Evolutionary conservation across 2,797 vertebrate genomes (phyloP), one percentile per base, ranked within the genome.

Genomic region (Limosa lapponica): DNA sequence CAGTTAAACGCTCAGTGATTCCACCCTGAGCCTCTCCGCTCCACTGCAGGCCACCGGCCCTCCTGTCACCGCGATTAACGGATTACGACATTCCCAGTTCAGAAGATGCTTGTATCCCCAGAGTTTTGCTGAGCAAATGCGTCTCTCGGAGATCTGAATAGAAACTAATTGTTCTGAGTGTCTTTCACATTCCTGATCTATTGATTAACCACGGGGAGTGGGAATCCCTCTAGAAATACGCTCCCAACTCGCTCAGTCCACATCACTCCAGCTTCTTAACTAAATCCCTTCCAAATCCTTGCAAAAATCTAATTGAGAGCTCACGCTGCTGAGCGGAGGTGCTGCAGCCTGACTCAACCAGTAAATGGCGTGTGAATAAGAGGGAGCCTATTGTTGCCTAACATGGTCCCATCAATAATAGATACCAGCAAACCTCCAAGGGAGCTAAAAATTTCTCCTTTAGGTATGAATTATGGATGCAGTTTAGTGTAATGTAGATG

Each of bases 401-500:
- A 98, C 97, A 95, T 73, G 88, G 93, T 59, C 97, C 98, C 98
- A 99, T 99, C 98, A 99, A 99, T 99, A 99, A 99, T 99, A 97
- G 98, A 99, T 98, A 96, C 70, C 86, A 95, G 96, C 97, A 97
- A 98, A 98, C 98, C 98, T 98, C 97, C 25, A 93, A 98, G 98
- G 97, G 98, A 98, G 98, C 98, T 98, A 98, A 98, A 97, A 98
- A 98, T 98, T 98, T 98, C 99, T 98, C 96, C 97, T 97, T 98
- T 98, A 97, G 89, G 94, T 98, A 99, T 99, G 97, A 99, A 99
- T 99, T 99, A 99, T 99, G 98, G 98, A 99, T 99, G 98, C 67
- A 95, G 96, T 98, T 98, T 98, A 98, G 98, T 98, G 98, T 98
- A 98, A 96, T 96, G 97, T 96, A 95, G 97, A 98, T 98, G 98